These are phyloP conservation scores for Stenoptilia bipunctidactyla DNA, from an alignment of 2,888 invertebrate species.

Conservation along the genomic window DNA sequence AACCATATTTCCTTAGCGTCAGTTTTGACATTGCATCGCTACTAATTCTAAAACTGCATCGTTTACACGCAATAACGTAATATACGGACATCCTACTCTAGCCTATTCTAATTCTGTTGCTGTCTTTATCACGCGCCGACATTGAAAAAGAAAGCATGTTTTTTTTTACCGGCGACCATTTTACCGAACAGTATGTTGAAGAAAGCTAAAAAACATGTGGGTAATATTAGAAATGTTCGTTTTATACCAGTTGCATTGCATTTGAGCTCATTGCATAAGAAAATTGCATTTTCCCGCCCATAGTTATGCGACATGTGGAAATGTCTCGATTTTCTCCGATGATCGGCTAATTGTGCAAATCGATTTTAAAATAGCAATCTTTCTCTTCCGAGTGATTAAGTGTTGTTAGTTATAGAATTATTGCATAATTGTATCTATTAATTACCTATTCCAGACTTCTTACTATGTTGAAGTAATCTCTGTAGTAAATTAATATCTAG, in stretches of 20 bases:
- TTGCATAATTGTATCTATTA: not conserved
- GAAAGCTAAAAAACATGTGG: slow-evolving; percentile 63
- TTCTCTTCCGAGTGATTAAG: slow-evolving; percentile 1
- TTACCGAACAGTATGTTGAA: slow-evolving; percentile 61
- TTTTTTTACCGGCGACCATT: slow-evolving; percentile 51
- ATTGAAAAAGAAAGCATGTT: slow-evolving; percentile 69
- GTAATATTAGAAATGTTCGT: slow-evolving; percentile 63
- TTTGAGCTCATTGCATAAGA: slow-evolving; percentile 61
- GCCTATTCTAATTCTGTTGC: slow-evolving; percentile 20
- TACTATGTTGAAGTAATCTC: not conserved
- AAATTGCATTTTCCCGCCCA: slow-evolving; percentile 53
- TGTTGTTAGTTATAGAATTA: not conserved
- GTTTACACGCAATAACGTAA: slow-evolving; percentile 38
- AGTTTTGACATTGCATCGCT: slow-evolving; percentile 33
- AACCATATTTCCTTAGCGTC: slow-evolving; percentile 39
- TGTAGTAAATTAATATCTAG: not conserved
- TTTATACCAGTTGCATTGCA: slow-evolving; percentile 54
- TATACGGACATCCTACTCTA: slow-evolving; percentile 35
- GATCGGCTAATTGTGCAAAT: slow-evolving; percentile 10
- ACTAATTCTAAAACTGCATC: slow-evolving; percentile 37
- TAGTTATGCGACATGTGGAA: slow-evolving; percentile 19
- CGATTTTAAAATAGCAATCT: not conserved
- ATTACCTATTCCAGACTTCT: not conserved
- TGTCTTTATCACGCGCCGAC: slow-evolving; percentile 39
- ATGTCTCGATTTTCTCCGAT: slow-evolving; percentile 16